phyloP scores from a whole-genome alignment of 2,797 vertebrate genomes.

The Ptychobarbus kaznakovi region DNA sequence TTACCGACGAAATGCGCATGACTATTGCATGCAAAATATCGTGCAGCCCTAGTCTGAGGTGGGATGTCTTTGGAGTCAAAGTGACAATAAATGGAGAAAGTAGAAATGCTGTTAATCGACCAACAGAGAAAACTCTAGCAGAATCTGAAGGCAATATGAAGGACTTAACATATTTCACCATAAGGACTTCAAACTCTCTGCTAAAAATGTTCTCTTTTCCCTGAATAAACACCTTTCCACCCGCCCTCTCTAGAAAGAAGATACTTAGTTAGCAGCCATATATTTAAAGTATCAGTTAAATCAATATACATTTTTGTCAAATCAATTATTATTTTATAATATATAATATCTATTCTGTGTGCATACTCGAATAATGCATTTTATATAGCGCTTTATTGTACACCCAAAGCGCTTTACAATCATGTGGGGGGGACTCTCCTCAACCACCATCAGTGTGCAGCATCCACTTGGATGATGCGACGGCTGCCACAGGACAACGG shows the following conservation, averaged over 20 bases:
- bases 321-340: neutral
- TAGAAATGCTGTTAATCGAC: neutral
- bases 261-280: neutral
- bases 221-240: constrained; percentile 75
- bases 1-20: no score
- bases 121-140: neutral
- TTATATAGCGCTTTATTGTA: no score
- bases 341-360: neutral
- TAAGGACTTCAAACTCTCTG: constrained; percentile 75
- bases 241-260: constrained; percentile 72
- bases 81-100: constrained; percentile 74
- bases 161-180: constrained; percentile 76
- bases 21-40: no score
- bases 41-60: constrained; percentile 62
- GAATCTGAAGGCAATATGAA: neutral
- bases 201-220: constrained; percentile 74
- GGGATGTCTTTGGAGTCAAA: constrained; percentile 69
- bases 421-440: no score
- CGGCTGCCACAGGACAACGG: no score
- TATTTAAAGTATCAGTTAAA: neutral
- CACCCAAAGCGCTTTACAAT: no score
- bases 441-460: no score
- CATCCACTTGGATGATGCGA: no score
- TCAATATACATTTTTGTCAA: neutral
- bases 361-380: constrained; percentile 62